Conservation (phyloP, 2,113 vertebrate genomes). For the Glareola pratincola region DNA sequence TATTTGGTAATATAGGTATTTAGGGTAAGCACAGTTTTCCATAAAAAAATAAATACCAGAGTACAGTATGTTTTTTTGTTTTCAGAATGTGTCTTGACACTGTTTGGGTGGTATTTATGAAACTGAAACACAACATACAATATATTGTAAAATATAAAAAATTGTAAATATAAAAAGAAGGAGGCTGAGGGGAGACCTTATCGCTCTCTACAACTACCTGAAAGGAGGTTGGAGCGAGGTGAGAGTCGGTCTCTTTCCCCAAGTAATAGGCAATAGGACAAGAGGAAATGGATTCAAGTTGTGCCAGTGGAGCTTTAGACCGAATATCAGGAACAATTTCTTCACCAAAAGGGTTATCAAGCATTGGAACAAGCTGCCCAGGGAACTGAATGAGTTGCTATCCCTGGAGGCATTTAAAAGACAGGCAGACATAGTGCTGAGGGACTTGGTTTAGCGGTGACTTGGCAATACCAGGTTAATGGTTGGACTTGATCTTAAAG, state of each 20-base stretch:
- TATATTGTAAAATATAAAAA: neutral
- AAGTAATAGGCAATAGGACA: neutral
- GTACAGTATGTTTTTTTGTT: neutral
- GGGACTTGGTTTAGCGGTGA: neutral
- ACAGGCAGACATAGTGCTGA: neutral
- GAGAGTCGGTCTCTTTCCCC: neutral
- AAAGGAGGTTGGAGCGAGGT: neutral
- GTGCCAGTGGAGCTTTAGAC: neutral
- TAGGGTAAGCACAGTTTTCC: neutral
- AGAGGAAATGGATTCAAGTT: neutral
- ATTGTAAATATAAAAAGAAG: neutral
- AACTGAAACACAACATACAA: neutral
- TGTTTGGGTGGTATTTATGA: neutral
- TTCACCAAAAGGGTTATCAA: neutral
- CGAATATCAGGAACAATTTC: neutral
- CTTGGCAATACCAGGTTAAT: neutral
- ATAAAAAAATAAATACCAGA: neutral
- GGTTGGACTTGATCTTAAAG: neutral
- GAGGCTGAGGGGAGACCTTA: neutral
- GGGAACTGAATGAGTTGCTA: neutral
- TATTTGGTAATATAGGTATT: neutral
- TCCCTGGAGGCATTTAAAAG: neutral
- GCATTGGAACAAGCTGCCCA: neutral
- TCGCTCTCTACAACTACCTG: neutral
- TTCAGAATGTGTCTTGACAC: neutral